Evolutionary conservation across 2,888 invertebrate genomes (phyloP).

Genomic region (Nowickia ferox): DNA sequence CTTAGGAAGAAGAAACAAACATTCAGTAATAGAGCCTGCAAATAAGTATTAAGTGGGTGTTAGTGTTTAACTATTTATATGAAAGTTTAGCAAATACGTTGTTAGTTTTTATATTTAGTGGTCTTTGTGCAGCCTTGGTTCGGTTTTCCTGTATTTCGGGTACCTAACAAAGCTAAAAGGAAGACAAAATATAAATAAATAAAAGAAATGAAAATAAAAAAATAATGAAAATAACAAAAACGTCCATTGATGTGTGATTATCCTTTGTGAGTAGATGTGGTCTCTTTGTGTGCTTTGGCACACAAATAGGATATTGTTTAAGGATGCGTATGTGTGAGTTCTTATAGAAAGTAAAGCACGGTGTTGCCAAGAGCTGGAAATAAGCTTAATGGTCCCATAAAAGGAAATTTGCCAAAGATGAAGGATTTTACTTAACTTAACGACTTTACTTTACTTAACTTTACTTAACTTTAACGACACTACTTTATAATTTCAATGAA

Average conservation of each 20-base stretch:
- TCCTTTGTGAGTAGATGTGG: slow-evolving; percentile 57
- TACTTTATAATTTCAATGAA: too few species aligned
- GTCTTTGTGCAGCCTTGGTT: slow-evolving; percentile 3
- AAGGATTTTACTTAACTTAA: too few species aligned
- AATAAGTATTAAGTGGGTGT: slow-evolving; percentile 59
- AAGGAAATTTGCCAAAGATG: too few species aligned
- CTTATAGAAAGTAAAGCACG: slow-evolving; percentile 1
- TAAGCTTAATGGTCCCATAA: too few species aligned
- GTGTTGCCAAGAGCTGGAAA: too few species aligned
- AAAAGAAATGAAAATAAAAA: slow-evolving; percentile 6
- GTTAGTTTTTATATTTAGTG: slow-evolving; percentile 41
- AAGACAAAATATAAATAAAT: slow-evolving; percentile 24
- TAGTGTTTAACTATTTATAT: slow-evolving; percentile 62
- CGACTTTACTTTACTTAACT: too few species aligned
- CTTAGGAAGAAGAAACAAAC: slow-evolving; percentile 17
- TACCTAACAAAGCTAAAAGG: background rate
- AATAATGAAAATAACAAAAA: slow-evolving; percentile 2
- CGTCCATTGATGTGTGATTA: slow-evolving; percentile 63
- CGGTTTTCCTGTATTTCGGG: background rate
- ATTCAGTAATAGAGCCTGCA: slow-evolving; percentile 38
- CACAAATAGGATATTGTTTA: background rate
- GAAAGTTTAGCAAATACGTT: slow-evolving; percentile 63
- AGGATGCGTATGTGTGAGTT: background rate
- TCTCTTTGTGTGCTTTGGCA: slow-evolving; percentile 17
- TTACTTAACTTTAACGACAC: too few species aligned